phyloP scores from a whole-genome alignment of 2,888 invertebrate genomes.

The Nezara viridula region DNA sequence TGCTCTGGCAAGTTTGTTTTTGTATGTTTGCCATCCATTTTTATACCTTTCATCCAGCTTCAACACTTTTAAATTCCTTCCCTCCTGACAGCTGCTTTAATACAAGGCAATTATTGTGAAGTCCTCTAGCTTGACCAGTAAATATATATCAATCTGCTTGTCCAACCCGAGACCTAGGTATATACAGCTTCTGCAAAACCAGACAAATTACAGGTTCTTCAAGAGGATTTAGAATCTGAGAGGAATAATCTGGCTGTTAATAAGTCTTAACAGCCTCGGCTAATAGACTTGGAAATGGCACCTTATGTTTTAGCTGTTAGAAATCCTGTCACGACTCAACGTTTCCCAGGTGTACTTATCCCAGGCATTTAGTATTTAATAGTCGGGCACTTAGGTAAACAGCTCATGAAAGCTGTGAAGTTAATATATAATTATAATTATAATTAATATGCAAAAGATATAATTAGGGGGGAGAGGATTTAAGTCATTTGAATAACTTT shows the following conservation, averaged over 20 bases:
- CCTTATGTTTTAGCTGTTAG: slow-evolving; percentile 25
- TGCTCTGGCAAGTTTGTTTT: background rate
- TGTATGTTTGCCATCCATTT: slow-evolving; percentile 20
- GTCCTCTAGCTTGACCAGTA: background rate
- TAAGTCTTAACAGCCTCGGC: background rate
- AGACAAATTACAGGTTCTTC: background rate
- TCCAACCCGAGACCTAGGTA: background rate
- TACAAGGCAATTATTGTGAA: background rate
- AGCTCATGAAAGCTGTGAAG: background rate
- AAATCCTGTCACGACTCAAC: background rate
- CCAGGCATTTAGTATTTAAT: background rate
- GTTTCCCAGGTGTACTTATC: background rate
- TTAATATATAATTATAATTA: background rate
- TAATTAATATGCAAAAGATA: background rate
- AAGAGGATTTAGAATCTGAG: background rate
- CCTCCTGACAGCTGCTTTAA: background rate
- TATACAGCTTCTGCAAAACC: background rate
- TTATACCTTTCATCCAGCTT: background rate
- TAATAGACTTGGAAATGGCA: slow-evolving; percentile 26
- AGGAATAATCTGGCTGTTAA: slow-evolving; percentile 4
- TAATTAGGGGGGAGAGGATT: background rate
- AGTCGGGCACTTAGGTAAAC: background rate
- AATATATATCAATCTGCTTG: background rate
- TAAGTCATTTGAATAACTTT: background rate
- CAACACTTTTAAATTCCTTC: background rate